Base-by-base conservation (phyloP, 2,113 vertebrate genomes). In the Toxostoma redivivum region DNA sequence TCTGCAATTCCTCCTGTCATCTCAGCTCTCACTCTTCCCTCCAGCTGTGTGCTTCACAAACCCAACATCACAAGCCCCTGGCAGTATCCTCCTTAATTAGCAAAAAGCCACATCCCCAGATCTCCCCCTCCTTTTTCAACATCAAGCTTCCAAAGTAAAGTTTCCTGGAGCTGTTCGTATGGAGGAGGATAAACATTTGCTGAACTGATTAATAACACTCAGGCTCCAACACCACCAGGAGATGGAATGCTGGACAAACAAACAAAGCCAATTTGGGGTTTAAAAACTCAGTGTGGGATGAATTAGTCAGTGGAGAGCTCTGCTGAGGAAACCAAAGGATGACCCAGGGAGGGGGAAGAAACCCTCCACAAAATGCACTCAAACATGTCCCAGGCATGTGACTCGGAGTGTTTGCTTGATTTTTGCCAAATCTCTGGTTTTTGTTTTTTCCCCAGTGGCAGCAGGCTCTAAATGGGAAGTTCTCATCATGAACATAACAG, bases 171-270 rank as follows among this genome's bases (percentile, higher is more conserved):
- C 51, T 42, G 50, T 33, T 86, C 78, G 15, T 9, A 76, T 3
- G 42, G 82, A 69, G 3, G 2, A 91, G 90, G 65, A 93, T 40
- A 97, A 97, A 96, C 95, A 95, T 77, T 83, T 82, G 80, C 91
- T 81, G 90, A 94, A 54, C 60, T 38, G 69, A 88, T 33, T 31
- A 91, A 51, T 61, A 94, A 86, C 89, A 42, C 10, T 62, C 50
- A 30, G 81, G 15, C 44, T 82, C 51, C 11, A 25, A 33, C 66
- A 78, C 1, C 56, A 47, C 48, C 89, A 62, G 56, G 18, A 62
- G 48, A 89, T 69, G 69, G 85, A 92, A 92, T 37, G 81, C 24
- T 61, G 85, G 94, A 86, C 91, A 80, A 92, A 96, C 74, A 83
- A 93, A 87, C 23, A 72, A 89, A 92, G 56, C 9, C 30, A 72